phyloP scores from a whole-genome alignment of 2,113 vertebrate genomes.

The Cichladusa arquata region DNA sequence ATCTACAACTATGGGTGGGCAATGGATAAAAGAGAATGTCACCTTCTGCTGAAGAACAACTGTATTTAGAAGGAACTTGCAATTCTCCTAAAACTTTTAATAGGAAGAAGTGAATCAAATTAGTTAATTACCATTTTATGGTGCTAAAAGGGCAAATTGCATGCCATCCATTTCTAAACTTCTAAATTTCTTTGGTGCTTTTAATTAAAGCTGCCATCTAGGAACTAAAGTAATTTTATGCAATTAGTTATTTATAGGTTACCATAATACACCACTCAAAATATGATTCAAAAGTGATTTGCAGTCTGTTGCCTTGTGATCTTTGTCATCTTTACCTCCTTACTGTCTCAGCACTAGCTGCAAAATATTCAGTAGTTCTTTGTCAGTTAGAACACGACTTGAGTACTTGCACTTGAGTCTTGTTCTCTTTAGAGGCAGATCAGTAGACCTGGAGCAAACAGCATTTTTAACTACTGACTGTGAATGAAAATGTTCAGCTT shows the following conservation, averaged over 20 bases:
- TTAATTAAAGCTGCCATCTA: conserved; percentile 81
- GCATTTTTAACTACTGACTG: background rate
- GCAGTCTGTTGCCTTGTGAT: conserved; percentile 69
- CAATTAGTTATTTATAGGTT: conserved; percentile 84
- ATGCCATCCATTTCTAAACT: conserved; percentile 79
- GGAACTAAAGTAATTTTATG: conserved; percentile 78
- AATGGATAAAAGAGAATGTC: conserved; percentile 60
- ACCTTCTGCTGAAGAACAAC: conserved; percentile 71
- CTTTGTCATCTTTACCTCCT: conserved; percentile 57
- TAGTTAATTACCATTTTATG: conserved; percentile 80
- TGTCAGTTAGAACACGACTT: conserved; percentile 15
- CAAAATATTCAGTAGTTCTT: conserved; percentile 17
- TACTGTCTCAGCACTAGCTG: background rate
- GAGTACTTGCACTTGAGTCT: background rate
- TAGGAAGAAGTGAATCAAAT: conserved; percentile 80
- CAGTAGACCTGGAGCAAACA: background rate
- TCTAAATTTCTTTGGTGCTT: conserved; percentile 76
- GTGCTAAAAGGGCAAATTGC: conserved; percentile 80
- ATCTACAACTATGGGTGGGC: conserved; percentile 51
- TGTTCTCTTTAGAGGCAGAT: background rate
- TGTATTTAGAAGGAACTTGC: conserved; percentile 69
- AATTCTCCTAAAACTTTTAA: conserved; percentile 79
- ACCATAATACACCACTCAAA: conserved; percentile 75
- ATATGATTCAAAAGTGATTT: conserved; percentile 77
- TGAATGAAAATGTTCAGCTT: background rate